A percentile compares a stretch with the other conserved stretches of the same genome.
phyloP scores from a whole-genome alignment of 2,113 vertebrate genomes.

The Leiothrix lutea region DNA sequence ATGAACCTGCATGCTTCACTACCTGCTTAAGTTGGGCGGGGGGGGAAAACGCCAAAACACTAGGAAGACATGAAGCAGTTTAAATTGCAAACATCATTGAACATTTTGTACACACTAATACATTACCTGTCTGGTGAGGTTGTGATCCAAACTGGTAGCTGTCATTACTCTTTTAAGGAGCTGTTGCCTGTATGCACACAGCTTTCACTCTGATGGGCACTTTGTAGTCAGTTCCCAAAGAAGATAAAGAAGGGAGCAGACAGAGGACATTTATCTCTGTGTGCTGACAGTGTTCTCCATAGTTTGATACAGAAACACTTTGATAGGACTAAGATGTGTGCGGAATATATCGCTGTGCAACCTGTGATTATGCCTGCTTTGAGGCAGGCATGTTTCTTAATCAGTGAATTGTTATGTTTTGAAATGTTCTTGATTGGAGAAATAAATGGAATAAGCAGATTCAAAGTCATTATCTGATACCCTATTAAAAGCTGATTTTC shows the following conservation, averaged over 20 bases:
- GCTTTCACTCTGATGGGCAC: background rate
- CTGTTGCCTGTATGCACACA: background rate
- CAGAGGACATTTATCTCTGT: background rate
- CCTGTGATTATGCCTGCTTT: background rate
- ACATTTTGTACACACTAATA: background rate
- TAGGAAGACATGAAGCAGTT: background rate
- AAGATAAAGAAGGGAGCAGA: background rate
- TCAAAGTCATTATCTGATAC: background rate
- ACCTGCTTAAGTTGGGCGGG: background rate
- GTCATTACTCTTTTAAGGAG: background rate
- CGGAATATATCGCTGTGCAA: background rate
- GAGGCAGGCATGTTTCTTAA: background rate
- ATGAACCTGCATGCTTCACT: background rate
- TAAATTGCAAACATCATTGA: background rate
- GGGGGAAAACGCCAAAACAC: fast-evolving
- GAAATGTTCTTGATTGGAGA: background rate
- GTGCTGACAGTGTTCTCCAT: background rate
- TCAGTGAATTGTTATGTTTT: background rate
- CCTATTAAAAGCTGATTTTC: background rate
- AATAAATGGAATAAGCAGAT: background rate
- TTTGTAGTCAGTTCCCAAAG: background rate
- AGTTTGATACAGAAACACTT: background rate
- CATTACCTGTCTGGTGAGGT: background rate
- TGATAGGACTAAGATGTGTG: background rate
- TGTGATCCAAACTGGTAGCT: background rate